Evolutionary conservation across 2,797 vertebrate species (phyloP).

Genomic region (Hydrolagus colliei): DNA sequence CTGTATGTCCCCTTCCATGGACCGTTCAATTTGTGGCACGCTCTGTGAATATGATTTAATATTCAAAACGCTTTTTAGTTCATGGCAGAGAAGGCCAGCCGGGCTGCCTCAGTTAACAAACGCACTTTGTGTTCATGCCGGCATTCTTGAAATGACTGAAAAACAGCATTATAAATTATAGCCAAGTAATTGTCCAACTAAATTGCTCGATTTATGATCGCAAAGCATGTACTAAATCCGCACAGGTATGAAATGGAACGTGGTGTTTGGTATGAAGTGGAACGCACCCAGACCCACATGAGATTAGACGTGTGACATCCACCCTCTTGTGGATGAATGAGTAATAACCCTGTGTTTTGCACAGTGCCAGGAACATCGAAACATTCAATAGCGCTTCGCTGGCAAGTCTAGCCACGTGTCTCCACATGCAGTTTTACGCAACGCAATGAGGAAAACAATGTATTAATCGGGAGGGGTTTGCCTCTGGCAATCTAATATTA

Average conservation of each 20-base stretch:
- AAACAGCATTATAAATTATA: constrained; percentile 8
- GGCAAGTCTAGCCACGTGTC: too few relatives aligned
- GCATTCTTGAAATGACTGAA: not conserved
- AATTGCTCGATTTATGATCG: not conserved
- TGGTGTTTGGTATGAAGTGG: not conserved
- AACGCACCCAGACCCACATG: too few relatives aligned
- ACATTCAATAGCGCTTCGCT: too few relatives aligned
- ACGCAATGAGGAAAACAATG: too few relatives aligned
- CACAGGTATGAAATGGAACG: too few relatives aligned
- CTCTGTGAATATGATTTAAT: not conserved
- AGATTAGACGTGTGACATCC: not conserved
- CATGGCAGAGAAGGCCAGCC: not conserved
- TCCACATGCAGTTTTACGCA: too few relatives aligned
- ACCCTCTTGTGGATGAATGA: not conserved
- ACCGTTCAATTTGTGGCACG: not conserved
- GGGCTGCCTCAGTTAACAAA: not conserved
- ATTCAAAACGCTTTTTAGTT: not conserved
- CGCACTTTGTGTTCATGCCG: too few relatives aligned
- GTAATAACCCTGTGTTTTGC: too few relatives aligned
- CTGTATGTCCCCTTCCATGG: too few relatives aligned
- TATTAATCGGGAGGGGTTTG: too few relatives aligned
- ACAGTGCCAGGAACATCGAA: too few relatives aligned
- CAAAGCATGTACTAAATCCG: not conserved
- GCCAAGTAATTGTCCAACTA: not conserved
- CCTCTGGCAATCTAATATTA: too few relatives aligned